A percentile compares a stretch with the other conserved stretches of the same genome.
These are phyloP conservation scores for Leptinotarsa rubiginosa DNA, from an alignment of 2,888 invertebrate genomes.

Conservation along the genomic window DNA sequence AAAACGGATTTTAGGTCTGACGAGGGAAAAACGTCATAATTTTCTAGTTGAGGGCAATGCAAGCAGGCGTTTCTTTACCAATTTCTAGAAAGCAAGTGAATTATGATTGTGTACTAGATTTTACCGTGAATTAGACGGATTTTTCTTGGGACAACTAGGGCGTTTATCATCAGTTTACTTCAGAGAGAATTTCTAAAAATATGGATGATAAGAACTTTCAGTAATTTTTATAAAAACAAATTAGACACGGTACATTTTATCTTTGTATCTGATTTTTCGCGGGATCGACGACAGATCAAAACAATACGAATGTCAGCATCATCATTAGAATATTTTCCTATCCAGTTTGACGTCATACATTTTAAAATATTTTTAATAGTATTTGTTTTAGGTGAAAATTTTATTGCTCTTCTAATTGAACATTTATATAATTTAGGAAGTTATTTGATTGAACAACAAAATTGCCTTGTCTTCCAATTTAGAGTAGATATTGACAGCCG, in stretches of 20 bases:
- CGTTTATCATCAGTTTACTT: neutral
- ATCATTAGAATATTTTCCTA: neutral
- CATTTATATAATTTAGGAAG: constrained; percentile 10
- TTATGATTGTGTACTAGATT: too few relatives aligned
- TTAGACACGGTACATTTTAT: neutral
- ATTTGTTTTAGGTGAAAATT: constrained; percentile 30
- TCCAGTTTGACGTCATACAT: constrained; percentile 2
- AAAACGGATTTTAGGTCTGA: too few relatives aligned
- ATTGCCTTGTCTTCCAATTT: constrained; percentile 54
- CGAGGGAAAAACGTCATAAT: too few relatives aligned
- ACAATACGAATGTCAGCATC: neutral
- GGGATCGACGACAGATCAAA: neutral
- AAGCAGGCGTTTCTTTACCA: too few relatives aligned
- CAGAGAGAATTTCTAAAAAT: neutral
- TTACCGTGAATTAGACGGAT: neutral
- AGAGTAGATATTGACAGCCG: constrained; percentile 23
- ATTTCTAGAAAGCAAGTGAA: too few relatives aligned
- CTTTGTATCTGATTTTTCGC: too few relatives aligned
- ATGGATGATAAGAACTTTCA: neutral
- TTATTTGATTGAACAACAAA: constrained; percentile 49
- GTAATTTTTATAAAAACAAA: neutral
- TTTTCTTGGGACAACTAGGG: neutral
- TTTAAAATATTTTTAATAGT: constrained; percentile 24
- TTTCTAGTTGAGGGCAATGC: too few relatives aligned
- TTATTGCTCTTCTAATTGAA: constrained; percentile 27